Conservation (phyloP, 1,140 invertebrate genomes). For the Nephila pilipes region DNA sequence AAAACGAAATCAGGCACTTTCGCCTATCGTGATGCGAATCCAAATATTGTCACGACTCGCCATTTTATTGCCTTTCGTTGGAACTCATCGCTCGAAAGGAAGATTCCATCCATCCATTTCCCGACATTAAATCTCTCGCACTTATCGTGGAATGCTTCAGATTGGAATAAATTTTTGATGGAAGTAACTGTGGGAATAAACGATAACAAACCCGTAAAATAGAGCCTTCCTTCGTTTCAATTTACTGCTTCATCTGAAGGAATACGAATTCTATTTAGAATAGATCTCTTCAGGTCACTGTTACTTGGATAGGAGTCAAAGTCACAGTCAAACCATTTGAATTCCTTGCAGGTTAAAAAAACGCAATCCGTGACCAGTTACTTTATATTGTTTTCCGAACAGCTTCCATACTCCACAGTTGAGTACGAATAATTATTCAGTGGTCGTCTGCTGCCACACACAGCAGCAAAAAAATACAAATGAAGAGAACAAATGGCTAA, state of each 20-base stretch:
- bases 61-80: background rate
- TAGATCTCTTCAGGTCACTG: constrained; percentile 8
- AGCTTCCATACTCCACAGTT: background rate
- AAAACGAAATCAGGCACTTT: background rate
- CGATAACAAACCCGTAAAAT: background rate
- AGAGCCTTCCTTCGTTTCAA: background rate
- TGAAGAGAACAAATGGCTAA: background rate
- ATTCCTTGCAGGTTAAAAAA: background rate
- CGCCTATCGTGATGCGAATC: background rate
- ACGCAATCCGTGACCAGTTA: background rate
- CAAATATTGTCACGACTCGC: background rate
- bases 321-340: background rate
- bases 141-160: background rate
- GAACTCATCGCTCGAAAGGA: background rate
- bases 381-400: background rate
- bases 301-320: background rate
- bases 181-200: background rate
- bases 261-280: background rate
- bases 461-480: background rate
- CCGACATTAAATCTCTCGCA: background rate
- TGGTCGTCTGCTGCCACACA: background rate
- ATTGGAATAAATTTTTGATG: constrained; percentile 14
- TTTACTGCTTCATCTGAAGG: background rate
- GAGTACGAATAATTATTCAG: constrained; percentile 12
- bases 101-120: background rate